phyloP scores from a whole-genome alignment of 37 sponge, comb jelly and placozoan genomes.

The Chondrilla cf. caribensis region DNA sequence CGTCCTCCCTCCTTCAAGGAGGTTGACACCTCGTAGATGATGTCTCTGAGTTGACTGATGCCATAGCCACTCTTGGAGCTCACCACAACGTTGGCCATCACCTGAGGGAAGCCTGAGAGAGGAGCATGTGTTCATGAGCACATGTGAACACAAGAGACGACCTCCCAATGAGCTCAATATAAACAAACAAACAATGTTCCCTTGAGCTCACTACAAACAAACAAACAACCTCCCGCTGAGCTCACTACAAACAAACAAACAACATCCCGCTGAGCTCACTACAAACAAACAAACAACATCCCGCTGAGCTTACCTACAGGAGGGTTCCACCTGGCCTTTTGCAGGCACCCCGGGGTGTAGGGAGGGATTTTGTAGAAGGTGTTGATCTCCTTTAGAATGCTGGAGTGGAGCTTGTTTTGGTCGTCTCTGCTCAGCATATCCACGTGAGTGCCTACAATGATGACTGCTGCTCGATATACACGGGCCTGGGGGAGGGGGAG shows the following conservation, averaged over 20 bases:
- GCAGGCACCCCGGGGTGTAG: background rate
- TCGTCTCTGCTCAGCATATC: conserved; percentile 39
- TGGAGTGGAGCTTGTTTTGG: background rate
- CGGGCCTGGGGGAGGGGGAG: conserved; percentile 46
- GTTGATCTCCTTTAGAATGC: background rate
- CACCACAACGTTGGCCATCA: conserved; percentile 58
- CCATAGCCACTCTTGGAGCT: conserved; percentile 47
- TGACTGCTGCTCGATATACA: conserved; percentile 70
- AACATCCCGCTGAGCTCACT: too few species aligned
- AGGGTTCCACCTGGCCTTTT: background rate
- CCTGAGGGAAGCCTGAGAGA: conserved; percentile 20
- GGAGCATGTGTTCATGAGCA: background rate
- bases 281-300: too few species aligned
- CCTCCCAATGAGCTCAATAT: background rate
- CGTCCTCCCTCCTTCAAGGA: conserved; percentile 45
- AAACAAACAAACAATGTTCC: background rate
- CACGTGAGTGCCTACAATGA: conserved; percentile 72
- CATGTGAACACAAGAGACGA: too few species aligned
- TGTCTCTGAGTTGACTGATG: conserved; percentile 58
- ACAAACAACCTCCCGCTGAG: background rate
- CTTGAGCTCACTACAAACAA: background rate
- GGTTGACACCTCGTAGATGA: conserved; percentile 70
- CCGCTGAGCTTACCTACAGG: background rate
- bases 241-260: too few species aligned
- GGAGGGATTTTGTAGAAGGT: background rate